Evolutionary conservation across 2,888 invertebrate genomes (phyloP), one percentile per base, ranked within the genome.

Genomic region (Notocelia uddmanniana): DNA sequence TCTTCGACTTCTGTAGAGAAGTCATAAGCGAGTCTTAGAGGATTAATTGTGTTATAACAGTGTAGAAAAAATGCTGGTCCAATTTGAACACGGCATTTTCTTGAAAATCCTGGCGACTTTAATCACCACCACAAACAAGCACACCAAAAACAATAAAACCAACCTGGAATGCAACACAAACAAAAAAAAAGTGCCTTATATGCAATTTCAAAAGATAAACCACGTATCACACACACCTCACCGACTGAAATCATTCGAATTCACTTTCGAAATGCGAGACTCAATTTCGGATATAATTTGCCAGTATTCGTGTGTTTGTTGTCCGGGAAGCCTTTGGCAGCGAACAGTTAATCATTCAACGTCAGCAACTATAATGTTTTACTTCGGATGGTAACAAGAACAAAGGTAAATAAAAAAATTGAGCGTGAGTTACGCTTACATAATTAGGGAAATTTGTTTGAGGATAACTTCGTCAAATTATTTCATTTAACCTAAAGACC

Each of bases 311-410:
- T 45, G 55, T 63, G 62, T 63, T 37, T 34, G 13, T 26, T 45
- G 37, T 50, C 48, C 23, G 23, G 9, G 31, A 19, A 50, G 48
- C 31, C 31, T 34, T 62, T 59, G 15, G 34, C 45, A 15, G 15
- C 57, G 45, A 76, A 73, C 77, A 78, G 80, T 85, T 84, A 84
- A 85, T 85, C 84, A 84, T 85, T 85, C 84, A 81, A 78, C 77
- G 80, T 80, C 81, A 77, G 78, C 79, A 45, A 69, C 58, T 69
- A 67, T 58, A 78, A 81, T 76, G 77, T 79, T 83, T 84, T 85
- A 85, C 81, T 81, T 80, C 80, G 75, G 75, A 81, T 78, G 80
- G 78, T 18, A 26, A 2, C 13, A 5, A 57, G 45, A 57, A 45
- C 10, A 55, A 21, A 64, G 81, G 78, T 11, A 41, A 41, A 41